These are phyloP conservation scores for Oxystoma pomonae DNA, from an alignment of 2,888 invertebrate species.

Conservation along the genomic window DNA sequence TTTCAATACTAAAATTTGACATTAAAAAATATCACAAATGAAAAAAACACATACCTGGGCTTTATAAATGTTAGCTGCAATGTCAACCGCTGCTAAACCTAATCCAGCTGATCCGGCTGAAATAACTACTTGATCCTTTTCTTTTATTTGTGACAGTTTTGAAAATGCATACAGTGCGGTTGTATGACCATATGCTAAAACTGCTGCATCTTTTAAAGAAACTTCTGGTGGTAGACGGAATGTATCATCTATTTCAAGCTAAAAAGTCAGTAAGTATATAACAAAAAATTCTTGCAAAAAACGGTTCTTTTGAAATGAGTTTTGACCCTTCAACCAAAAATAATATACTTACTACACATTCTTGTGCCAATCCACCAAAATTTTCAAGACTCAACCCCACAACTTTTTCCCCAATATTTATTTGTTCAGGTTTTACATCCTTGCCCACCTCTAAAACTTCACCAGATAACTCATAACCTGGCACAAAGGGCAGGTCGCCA, in stretches of 20 bases:
- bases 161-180: slow-evolving; percentile 62
- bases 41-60: no score
- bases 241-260: slow-evolving; percentile 51
- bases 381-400: slow-evolving; percentile 54
- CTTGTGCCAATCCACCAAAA: slow-evolving; percentile 59
- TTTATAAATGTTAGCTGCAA: slow-evolving; percentile 63
- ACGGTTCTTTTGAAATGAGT: no score
- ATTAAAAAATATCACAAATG: slow-evolving; percentile 41
- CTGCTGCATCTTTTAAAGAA: slow-evolving; percentile 54
- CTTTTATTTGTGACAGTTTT: slow-evolving; percentile 48
- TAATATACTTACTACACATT: slow-evolving; percentile 49
- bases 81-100: slow-evolving; percentile 63
- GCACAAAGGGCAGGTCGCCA: slow-evolving; percentile 53
- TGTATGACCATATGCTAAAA: slow-evolving; percentile 58
- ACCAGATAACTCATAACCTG: slow-evolving; percentile 64
- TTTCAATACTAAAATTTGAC: neutral
- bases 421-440: slow-evolving; percentile 48
- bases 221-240: slow-evolving; percentile 56
- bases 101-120: slow-evolving; percentile 62
- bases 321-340: neutral
- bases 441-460: slow-evolving; percentile 56
- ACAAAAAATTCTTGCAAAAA: no score
- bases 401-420: slow-evolving; percentile 55
- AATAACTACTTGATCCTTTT: slow-evolving; percentile 58
- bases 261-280: no score